Percentiles rank a stretch among this genome's conserved stretches.
Evolutionary conservation across 2,113 vertebrate genomes (phyloP).

Genomic region (Mystacornis crossleyi): DNA sequence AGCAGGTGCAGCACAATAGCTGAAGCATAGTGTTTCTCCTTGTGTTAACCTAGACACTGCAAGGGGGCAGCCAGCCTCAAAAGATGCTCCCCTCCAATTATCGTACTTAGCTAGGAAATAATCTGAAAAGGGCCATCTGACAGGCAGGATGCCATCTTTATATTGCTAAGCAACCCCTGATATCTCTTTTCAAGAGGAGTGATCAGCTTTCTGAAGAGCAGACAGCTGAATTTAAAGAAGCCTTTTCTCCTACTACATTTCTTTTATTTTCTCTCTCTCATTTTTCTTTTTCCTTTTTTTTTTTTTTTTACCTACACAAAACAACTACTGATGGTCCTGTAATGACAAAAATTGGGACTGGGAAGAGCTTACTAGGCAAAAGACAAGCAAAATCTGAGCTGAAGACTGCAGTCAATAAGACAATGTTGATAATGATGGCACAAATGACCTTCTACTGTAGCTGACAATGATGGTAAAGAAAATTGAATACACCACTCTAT

Average conservation of each 20-base stretch:
- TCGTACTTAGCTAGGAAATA: neutral
- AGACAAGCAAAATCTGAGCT: neutral
- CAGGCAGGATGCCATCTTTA: neutral
- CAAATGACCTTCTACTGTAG: neutral
- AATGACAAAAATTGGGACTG: neutral
- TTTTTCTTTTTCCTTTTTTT: neutral
- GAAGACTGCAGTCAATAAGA: neutral
- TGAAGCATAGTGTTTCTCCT: neutral
- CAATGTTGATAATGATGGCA: neutral
- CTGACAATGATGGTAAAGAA: neutral
- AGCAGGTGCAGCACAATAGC: neutral
- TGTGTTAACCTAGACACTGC: neutral
- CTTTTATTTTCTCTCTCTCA: neutral
- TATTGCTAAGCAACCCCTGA: neutral
- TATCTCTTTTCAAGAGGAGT: neutral
- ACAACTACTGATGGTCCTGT: neutral
- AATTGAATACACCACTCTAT: neutral
- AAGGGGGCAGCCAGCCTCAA: neutral
- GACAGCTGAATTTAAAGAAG: neutral
- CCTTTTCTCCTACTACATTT: neutral
- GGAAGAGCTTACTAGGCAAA: neutral
- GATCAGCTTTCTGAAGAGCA: neutral
- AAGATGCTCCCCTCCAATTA: neutral
- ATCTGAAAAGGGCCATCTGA: neutral
- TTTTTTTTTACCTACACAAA: neutral